A percentile compares a stretch with the other conserved stretches of the same genome.
Conservation (phyloP, 2,888 invertebrate species). For the Melanchra persicariae region DNA sequence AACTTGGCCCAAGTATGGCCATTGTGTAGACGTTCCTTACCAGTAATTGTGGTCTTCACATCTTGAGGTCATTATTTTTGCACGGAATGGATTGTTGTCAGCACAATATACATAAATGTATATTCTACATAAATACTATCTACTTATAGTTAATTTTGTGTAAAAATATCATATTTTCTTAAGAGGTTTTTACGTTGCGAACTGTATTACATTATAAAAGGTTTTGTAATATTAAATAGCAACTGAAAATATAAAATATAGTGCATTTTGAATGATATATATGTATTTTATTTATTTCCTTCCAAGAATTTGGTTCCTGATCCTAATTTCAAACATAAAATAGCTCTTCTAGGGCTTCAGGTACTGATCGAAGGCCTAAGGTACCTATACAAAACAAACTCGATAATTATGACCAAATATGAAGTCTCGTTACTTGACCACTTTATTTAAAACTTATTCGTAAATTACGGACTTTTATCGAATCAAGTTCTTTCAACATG, state of each 20-base stretch:
- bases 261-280: slow-evolving; percentile 78
- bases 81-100: slow-evolving; percentile 56
- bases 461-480: no score
- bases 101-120: slow-evolving; percentile 62
- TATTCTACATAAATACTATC: slow-evolving; percentile 53
- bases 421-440: no score
- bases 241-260: slow-evolving; percentile 82
- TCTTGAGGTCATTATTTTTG: slow-evolving; percentile 55
- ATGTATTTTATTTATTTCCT: slow-evolving; percentile 52
- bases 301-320: background rate
- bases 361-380: no score
- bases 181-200: slow-evolving; percentile 74
- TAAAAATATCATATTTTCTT: slow-evolving; percentile 77
- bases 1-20: background rate
- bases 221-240: slow-evolving; percentile 80
- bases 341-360: no score
- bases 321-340: background rate
- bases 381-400: no score
- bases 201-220: slow-evolving; percentile 68
- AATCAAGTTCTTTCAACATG: no score
- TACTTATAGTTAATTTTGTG: slow-evolving; percentile 66
- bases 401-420: no score
- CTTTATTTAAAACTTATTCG: no score
- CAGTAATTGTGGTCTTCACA: slow-evolving; percentile 50
- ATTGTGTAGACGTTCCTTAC: background rate